Percentiles rank a stretch among this genome's conserved stretches.
phyloP scores from a whole-genome alignment of 2,888 invertebrate species.

The Perizoma flavofasciatum region DNA sequence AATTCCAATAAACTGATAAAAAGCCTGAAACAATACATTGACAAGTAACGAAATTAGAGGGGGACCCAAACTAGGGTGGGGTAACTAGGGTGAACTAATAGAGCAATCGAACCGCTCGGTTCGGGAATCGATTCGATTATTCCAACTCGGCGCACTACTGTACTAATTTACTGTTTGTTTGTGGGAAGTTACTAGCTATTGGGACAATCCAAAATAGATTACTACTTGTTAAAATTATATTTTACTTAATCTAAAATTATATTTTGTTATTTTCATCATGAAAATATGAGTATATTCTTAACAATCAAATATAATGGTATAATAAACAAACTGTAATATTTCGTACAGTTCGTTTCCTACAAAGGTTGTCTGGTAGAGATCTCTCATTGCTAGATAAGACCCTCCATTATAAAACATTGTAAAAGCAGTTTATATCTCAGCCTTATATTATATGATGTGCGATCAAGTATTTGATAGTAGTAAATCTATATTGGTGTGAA shows the following conservation, averaged over 20 bases:
- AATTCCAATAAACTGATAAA: slow-evolving; percentile 35
- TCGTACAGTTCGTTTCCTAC: too few relatives aligned
- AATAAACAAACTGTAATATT: too few relatives aligned
- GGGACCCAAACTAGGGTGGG: slow-evolving; percentile 44
- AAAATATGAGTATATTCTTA: too few relatives aligned
- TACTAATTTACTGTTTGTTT: slow-evolving; percentile 43
- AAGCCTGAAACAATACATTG: slow-evolving; percentile 65
- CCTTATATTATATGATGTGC: too few relatives aligned
- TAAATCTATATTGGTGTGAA: too few relatives aligned
- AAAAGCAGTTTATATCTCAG: too few relatives aligned
- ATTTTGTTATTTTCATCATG: too few relatives aligned
- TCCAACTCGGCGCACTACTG: slow-evolving; percentile 56
- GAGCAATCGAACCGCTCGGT: slow-evolving; percentile 66
- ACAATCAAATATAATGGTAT: too few relatives aligned
- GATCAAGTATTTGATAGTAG: too few relatives aligned
- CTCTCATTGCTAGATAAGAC: too few relatives aligned
- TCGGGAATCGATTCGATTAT: slow-evolving; percentile 67
- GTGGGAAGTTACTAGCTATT: slow-evolving; percentile 21
- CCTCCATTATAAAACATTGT: too few relatives aligned
- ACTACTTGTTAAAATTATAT: not conserved
- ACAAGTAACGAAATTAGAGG: slow-evolving; percentile 56
- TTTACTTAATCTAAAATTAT: not conserved
- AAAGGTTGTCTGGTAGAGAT: too few relatives aligned
- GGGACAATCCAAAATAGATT: slow-evolving; percentile 4
- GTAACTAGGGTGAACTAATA: slow-evolving; percentile 70